phyloP scores from a whole-genome alignment of 35 echinoderm and acorn worm genomes.

The Apostichopus californicus region DNA sequence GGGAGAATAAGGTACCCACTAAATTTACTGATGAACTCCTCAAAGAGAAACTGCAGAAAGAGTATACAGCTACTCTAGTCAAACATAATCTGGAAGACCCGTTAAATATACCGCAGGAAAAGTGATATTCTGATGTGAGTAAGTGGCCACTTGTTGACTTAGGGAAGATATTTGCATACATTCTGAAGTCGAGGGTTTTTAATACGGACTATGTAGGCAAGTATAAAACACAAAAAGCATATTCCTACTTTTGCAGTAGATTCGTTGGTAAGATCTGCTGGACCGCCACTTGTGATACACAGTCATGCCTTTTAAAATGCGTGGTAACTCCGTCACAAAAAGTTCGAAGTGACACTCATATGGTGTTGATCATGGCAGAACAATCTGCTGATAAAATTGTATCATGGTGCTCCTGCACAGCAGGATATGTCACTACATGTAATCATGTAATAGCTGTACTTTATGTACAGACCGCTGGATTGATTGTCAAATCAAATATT shows the following conservation, averaged over 20 bases:
- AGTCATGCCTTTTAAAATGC: background rate
- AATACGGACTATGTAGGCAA: conserved; percentile 21
- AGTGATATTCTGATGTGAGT: too few species aligned
- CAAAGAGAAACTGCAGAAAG: too few species aligned
- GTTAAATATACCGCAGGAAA: too few species aligned
- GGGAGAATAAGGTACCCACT: too few species aligned
- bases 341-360: conserved; percentile 3
- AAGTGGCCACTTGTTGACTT: too few species aligned
- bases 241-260: conserved; percentile 24
- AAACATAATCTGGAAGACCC: too few species aligned
- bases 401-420: conserved; percentile 32
- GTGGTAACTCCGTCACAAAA: conserved; percentile 24
- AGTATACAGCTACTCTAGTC: too few species aligned
- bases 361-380: background rate
- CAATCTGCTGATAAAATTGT: background rate
- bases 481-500: too few species aligned
- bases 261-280: conserved; percentile 8
- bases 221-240: conserved; percentile 25
- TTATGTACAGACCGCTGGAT: background rate
- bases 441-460: conserved; percentile 14
- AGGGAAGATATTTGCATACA: background rate
- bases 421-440: background rate
- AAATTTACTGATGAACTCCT: too few species aligned
- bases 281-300: background rate
- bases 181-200: background rate